A percentile compares a stretch with the other conserved stretches of the same genome.
phyloP scores from a whole-genome alignment of 2,888 invertebrate genomes.

The Cheiracanthium punctorium region DNA sequence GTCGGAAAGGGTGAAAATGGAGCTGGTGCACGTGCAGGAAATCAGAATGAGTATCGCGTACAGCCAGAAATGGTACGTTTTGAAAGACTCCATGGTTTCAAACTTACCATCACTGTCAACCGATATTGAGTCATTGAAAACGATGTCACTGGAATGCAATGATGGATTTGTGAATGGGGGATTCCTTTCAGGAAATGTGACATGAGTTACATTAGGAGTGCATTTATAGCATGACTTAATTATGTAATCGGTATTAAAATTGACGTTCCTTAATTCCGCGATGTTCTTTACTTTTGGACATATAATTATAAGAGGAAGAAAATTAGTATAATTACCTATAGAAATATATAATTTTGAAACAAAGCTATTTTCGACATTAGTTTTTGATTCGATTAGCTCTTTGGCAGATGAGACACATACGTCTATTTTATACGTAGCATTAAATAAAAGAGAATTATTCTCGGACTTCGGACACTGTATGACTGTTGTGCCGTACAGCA shows the following conservation, averaged over 20 bases:
- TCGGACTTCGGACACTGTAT: too few relatives aligned
- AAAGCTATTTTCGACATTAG: neutral
- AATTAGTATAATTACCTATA: too few relatives aligned
- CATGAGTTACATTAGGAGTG: too few relatives aligned
- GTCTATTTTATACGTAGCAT: neutral
- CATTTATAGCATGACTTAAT: neutral
- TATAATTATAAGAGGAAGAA: neutral
- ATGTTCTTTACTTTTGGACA: neutral
- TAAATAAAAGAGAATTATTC: neutral
- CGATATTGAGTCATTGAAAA: neutral
- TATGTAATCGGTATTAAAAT: neutral
- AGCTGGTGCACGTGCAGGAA: slow-evolving; percentile 37
- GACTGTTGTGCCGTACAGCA: too few relatives aligned
- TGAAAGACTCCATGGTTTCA: neutral
- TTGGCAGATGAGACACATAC: neutral
- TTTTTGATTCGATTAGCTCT: neutral
- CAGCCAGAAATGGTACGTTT: slow-evolving; percentile 66
- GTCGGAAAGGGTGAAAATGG: slow-evolving; percentile 69
- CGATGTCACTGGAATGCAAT: neutral
- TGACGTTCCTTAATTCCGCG: neutral
- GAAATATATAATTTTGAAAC: too few relatives aligned
- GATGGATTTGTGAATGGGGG: neutral
- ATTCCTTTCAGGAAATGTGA: too few relatives aligned
- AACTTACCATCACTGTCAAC: neutral
- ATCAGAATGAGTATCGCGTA: slow-evolving; percentile 53